Base-by-base conservation (phyloP, 2,113 vertebrate genomes). In the Cyanoliseus patagonus region DNA sequence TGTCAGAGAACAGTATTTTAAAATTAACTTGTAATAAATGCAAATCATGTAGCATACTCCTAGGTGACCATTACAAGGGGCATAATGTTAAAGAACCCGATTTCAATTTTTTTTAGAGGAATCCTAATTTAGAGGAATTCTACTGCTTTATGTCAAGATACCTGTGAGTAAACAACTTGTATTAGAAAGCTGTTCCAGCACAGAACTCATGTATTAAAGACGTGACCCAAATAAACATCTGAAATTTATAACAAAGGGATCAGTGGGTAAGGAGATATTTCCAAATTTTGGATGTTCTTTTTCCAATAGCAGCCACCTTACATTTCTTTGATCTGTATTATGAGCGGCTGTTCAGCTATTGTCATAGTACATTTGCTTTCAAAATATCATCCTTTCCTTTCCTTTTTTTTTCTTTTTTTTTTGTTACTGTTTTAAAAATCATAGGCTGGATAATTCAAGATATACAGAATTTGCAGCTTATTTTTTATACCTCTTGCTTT, bases 331-430 rank as follows among this genome's bases (percentile, higher is more conserved):
- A 2, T 22, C 12, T 79, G 69, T 55, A 57, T 55, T 70, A 49
- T 37, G 53, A 84, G 2, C 5, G 7, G 2, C 1, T 55, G 9
- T 63, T 79, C 19, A 47, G 7, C 8, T 52, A 14, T 15, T 87
- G 86, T 68, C 78, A 49, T 6, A 92, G 46, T 22, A 44, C 33
- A 57, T 73, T 73, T 73, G 13, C 7, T 81, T 72, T 73, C 42
- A 81, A 62, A 67, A 62, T 30, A 74, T 1, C 17, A 20, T 9
- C 3, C 4, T 88, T 91, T 73, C 14, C 2, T 52, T 42, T 27
- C 13, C 4, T 25, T 27, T 7, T 25, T 24, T 64, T 3, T 1
- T 0, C 0, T 13, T 41, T 44, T 42, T 49, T n/a, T 33, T 41
- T 6, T 31, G 8, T 44, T 9, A 44, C 17, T 84, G 1, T 13